Evolutionary conservation across 2,113 vertebrate genomes (phyloP).

Genomic region (Gasterosteus aculeatus): DNA sequence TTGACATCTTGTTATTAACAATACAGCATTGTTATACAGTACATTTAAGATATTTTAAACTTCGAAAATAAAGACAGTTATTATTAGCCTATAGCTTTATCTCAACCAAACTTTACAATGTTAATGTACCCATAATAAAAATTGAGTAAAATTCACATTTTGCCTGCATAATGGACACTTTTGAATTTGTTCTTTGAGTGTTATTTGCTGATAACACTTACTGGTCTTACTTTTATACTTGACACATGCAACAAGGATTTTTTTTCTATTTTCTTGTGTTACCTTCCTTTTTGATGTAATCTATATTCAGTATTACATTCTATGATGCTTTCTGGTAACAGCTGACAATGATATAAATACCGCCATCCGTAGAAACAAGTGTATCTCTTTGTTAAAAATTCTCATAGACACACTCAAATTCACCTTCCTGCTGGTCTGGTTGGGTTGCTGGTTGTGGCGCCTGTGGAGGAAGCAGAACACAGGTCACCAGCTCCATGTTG

Average conservation of each 20-base stretch:
- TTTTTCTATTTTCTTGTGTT: not conserved
- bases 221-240: slow-evolving; percentile 4
- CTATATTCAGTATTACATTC: too few relatives aligned
- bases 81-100: not conserved
- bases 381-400: slow-evolving; percentile 64
- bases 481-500: slow-evolving; percentile 1
- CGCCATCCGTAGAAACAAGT: not conserved
- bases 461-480: slow-evolving; percentile 59
- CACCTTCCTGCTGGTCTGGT: slow-evolving; percentile 49
- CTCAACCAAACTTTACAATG: not conserved
- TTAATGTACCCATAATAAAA: not conserved
- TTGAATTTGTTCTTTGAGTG: not conserved
- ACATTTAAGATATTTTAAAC: not conserved
- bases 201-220: not conserved
- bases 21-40: not conserved
- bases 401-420: slow-evolving; percentile 79
- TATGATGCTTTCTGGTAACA: not conserved
- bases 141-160: not conserved
- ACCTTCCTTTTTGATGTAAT: not conserved
- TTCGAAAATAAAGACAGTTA: not conserved
- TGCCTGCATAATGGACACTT: not conserved
- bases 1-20: not conserved
- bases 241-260: not conserved
- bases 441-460: not conserved
- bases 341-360: not conserved